Percentiles rank a stretch among this genome's conserved stretches.
phyloP scores from a whole-genome alignment of 2,113 vertebrate genomes.

The Apteryx owenii region DNA sequence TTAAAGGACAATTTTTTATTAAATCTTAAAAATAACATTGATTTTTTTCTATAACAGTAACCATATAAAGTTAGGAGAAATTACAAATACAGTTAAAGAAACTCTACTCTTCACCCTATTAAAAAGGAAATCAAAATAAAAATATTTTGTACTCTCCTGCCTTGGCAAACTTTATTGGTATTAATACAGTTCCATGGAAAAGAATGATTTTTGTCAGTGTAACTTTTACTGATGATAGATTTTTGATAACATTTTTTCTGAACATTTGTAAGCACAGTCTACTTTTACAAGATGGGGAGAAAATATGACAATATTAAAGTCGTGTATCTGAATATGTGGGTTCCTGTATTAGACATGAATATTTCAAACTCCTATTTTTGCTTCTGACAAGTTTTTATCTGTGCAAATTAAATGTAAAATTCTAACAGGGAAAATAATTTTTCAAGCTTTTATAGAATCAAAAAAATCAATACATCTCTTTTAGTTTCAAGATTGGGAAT shows the following conservation, averaged over 20 bases:
- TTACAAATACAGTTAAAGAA: not conserved
- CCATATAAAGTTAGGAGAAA: accelerated
- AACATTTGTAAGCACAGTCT: not conserved
- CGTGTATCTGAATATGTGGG: not conserved
- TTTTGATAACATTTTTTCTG: not conserved
- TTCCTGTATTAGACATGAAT: not conserved
- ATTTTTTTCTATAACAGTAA: not conserved
- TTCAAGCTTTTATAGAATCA: not conserved
- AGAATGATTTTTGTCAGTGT: not conserved
- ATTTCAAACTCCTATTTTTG: not conserved
- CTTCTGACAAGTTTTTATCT: not conserved
- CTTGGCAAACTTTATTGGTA: not conserved
- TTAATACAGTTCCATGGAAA: not conserved
- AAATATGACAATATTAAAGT: not conserved
- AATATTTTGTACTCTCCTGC: not conserved
- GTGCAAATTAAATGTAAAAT: not conserved
- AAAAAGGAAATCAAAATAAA: not conserved
- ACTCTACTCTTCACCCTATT: not conserved
- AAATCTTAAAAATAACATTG: not conserved
- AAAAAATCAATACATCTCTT: not conserved
- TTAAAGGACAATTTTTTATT: not conserved
- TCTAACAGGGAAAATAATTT: not conserved
- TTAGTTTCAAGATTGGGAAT: not conserved
- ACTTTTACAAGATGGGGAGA: not conserved
- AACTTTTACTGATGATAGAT: not conserved